A percentile compares a stretch with the other conserved stretches of the same genome.
Conservation (phyloP, 2,888 invertebrate species). For the Aphelenchoides bicaudatus region DNA sequence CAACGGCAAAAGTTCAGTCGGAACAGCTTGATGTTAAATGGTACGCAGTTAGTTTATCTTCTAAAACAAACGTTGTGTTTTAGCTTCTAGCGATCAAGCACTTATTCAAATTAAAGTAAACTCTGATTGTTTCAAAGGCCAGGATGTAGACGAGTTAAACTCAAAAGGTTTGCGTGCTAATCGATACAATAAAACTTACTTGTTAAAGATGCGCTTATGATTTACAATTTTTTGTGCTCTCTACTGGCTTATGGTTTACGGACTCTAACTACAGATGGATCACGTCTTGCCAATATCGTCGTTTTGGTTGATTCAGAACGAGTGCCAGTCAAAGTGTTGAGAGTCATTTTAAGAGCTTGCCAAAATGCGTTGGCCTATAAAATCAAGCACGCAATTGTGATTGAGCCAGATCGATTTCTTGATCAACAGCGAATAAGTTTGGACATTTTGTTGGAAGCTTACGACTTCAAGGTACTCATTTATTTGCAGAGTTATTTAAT, state of each 20-base stretch:
- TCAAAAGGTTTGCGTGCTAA: constrained; percentile 17
- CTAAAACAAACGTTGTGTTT: constrained; percentile 5
- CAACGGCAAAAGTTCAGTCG: constrained; percentile 27
- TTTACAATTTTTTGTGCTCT: constrained; percentile 30
- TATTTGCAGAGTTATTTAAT: constrained; percentile 1
- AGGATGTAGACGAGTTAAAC: constrained; percentile 20
- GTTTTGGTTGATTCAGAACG: constrained; percentile 52
- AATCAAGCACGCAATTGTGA: constrained; percentile 64
- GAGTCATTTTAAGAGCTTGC: constrained; percentile 47
- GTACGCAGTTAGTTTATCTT: constrained; percentile 7
- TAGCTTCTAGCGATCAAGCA: constrained; percentile 1
- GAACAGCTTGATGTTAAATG: constrained; percentile 25
- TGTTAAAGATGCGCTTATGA: constrained; percentile 20
- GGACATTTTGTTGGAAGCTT: constrained; percentile 51
- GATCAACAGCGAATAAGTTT: constrained; percentile 70
- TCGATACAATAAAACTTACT: background rate
- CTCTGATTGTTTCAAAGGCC: constrained; percentile 16
- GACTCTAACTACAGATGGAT: constrained; percentile 18
- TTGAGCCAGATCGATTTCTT: constrained; percentile 74
- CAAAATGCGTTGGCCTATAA: constrained; percentile 45
- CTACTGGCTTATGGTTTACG: constrained; percentile 23
- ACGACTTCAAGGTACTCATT: constrained; percentile 47
- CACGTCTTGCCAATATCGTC: constrained; percentile 34
- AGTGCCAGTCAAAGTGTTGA: constrained; percentile 41
- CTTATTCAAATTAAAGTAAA: constrained; percentile 24